Conservation (phyloP, 2,113 vertebrate genomes). For the Cephalopterus ornatus region DNA sequence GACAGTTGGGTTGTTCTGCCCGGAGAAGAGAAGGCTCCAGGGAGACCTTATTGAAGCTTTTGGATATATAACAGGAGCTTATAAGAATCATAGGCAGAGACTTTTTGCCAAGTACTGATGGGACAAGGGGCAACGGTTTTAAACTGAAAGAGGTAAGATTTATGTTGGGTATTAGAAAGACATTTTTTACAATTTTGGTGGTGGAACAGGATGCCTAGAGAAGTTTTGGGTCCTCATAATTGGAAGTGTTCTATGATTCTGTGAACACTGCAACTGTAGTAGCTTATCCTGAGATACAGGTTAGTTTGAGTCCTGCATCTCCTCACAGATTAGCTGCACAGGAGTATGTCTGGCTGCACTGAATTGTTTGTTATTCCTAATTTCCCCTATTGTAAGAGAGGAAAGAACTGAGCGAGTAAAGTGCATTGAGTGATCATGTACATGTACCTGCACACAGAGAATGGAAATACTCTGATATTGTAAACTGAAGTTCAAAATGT, state of each 20-base stretch:
- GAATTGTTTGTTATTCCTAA: neutral
- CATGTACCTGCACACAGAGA: neutral
- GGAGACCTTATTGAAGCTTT: neutral
- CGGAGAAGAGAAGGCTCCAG: neutral
- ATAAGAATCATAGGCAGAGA: neutral
- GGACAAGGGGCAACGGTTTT: neutral
- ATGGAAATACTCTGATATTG: neutral
- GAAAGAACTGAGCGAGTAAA: neutral
- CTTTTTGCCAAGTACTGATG: neutral
- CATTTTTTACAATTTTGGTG: neutral
- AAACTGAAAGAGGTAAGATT: neutral
- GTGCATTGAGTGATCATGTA: neutral
- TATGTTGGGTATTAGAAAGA: neutral
- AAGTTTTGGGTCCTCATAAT: fast-evolving
- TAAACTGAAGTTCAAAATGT: neutral
- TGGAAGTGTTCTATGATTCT: neutral
- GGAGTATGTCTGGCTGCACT: neutral
- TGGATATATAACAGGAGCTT: neutral
- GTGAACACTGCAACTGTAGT: fast-evolving
- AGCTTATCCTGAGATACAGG: neutral
- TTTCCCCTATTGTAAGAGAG: neutral
- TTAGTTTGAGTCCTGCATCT: neutral
- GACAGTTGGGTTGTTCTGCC: neutral
- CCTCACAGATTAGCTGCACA: neutral
- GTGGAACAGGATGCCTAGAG: neutral